phyloP scores from a whole-genome alignment of 2,113 vertebrate genomes.

The Elachura formosa region DNA sequence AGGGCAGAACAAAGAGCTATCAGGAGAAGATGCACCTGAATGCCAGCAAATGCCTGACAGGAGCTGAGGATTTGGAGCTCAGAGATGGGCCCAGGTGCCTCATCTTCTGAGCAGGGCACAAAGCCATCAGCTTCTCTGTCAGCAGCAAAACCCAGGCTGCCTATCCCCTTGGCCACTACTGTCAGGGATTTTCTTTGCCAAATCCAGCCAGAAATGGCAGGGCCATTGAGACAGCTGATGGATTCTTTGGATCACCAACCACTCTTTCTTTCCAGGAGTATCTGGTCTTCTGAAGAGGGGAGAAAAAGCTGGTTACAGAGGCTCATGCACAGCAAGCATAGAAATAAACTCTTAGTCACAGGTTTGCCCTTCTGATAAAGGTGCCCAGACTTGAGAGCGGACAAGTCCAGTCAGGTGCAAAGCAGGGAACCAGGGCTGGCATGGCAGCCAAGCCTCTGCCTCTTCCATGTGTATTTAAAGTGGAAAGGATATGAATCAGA shows the following conservation, averaged over 20 bases:
- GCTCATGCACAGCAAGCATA: not conserved
- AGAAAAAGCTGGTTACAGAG: not conserved
- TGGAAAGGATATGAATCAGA: not conserved
- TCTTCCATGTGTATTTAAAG: rapidly evolving
- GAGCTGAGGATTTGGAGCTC: not conserved
- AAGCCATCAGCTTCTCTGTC: not conserved
- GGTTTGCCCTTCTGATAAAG: not conserved
- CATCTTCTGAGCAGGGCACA: not conserved
- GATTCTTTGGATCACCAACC: not conserved
- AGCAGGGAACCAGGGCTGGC: not conserved
- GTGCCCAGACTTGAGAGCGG: not conserved
- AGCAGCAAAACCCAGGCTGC: not conserved
- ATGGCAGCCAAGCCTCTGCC: not conserved
- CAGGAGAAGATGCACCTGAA: not conserved
- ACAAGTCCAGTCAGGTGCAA: not conserved
- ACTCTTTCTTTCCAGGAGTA: not conserved
- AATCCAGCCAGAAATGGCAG: rapidly evolving
- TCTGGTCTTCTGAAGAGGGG: not conserved
- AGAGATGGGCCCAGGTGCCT: not conserved
- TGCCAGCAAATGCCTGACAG: not conserved
- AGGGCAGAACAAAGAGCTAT: not conserved
- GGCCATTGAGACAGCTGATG: not conserved
- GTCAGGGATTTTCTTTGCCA: not conserved
- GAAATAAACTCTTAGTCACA: not conserved
- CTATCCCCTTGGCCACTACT: not conserved